phyloP scores from a whole-genome alignment of 2,113 vertebrate species.

The Aspidoscelis tigris region DNA sequence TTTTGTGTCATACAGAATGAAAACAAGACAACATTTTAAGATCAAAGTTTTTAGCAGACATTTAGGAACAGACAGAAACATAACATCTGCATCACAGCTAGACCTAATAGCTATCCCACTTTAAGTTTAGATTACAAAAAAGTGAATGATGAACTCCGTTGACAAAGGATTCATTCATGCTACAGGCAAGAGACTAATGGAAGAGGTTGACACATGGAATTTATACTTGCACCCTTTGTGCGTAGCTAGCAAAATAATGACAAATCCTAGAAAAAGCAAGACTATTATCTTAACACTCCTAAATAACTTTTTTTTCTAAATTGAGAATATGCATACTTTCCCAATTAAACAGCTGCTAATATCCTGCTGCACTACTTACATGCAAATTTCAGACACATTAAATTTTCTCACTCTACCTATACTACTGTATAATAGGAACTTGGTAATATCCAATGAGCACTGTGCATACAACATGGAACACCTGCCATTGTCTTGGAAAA shows the following conservation, averaged over 20 bases:
- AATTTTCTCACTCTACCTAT: neutral
- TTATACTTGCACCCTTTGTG: slow-evolving; percentile 70
- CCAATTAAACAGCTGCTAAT: slow-evolving; percentile 39
- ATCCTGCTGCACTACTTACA: slow-evolving; percentile 39
- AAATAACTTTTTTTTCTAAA: slow-evolving; percentile 40
- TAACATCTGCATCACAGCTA: slow-evolving; percentile 50
- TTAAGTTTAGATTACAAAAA: slow-evolving; percentile 69
- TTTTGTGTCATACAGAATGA: slow-evolving; percentile 67
- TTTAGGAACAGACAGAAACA: slow-evolving; percentile 48
- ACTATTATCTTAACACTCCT: neutral
- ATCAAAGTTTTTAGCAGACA: slow-evolving; percentile 49
- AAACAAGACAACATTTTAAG: slow-evolving; percentile 55
- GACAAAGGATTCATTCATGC: slow-evolving; percentile 80
- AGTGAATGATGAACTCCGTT: slow-evolving; percentile 76
- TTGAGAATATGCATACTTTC: slow-evolving; percentile 48
- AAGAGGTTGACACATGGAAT: slow-evolving; percentile 70
- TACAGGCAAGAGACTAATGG: slow-evolving; percentile 73
- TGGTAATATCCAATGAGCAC: neutral
- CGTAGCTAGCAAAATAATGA: slow-evolving; percentile 63
- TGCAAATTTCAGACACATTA: slow-evolving; percentile 34
- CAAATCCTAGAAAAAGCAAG: slow-evolving; percentile 21
- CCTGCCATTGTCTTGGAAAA: slow-evolving; percentile 25
- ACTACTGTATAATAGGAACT: neutral
- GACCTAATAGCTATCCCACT: slow-evolving; percentile 58
- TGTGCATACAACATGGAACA: slow-evolving; percentile 20